Evolutionary conservation across 2,888 invertebrate species (phyloP), one percentile per base, ranked within the genome.

Genomic region (Mayetiola destructor): DNA sequence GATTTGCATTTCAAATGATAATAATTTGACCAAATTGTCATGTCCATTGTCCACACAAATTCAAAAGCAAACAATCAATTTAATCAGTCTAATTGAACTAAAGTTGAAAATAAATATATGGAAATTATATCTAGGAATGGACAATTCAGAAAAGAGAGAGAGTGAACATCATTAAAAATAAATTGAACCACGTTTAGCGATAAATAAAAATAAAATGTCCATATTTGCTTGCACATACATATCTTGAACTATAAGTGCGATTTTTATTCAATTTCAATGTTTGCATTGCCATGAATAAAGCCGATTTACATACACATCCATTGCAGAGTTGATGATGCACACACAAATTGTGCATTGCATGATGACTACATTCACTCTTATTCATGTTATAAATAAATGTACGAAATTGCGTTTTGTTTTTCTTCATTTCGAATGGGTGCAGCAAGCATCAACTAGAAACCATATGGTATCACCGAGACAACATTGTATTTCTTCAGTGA

Each of bases 321-420:
- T 23, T 48, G 48, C 48, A 16, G 27, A 48, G 29, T 27, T 48
- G 48, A 2, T 48, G 27, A 27, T 48, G 48, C n/a, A 48, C 48
- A 48, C 29, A 48, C 23, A 48, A 48, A 48, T 27, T n/a, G n/a
- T n/a, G n/a, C 48, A 48, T 48, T 48, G 27, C 27, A n/a, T 27
- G 48, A 48, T 27, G 27, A 48, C 48, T 48, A 27, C 48, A 48
- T 48, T 48, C 48, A 27, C n/a, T n/a, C n/a, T 48, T 27, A 16
- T 48, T 48, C 23, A 48, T 48, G 23, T 48, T 48, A n/a, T n/a
- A n/a, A 48, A 48, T 48, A 48, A 48, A 48, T 48, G 27, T 48
- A 27, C 29, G 21, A 40, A 10, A 40, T 3, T 27, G 27, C 16
- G 42, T 23, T 23, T 5, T 48, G 23, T 48, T 48, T 23, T 48